A percentile compares a stretch with the other conserved stretches of the same genome.
These are phyloP conservation scores for Drosophila miranda DNA, from an alignment of 1,140 invertebrate species.

Conservation along the genomic window DNA sequence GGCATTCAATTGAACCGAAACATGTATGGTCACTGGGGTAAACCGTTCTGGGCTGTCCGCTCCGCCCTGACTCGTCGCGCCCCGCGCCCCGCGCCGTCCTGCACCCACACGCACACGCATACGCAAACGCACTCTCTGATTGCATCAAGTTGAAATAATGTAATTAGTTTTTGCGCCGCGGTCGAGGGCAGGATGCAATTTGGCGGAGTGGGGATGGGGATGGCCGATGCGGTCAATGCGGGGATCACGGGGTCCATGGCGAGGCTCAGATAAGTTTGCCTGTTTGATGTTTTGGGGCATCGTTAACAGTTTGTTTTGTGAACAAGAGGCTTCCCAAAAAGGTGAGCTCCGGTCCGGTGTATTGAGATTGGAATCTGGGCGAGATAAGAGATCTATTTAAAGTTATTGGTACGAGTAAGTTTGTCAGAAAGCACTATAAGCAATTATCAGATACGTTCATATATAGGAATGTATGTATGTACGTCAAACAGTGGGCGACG, in stretches of 20 bases:
- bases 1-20: constrained; percentile 74
- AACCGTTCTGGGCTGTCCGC: constrained; percentile 12
- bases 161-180: constrained; percentile 75
- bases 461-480: too few relatives aligned
- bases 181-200: constrained; percentile 43
- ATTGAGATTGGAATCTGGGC: constrained; percentile 22
- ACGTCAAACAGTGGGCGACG: too few relatives aligned
- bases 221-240: constrained; percentile 11
- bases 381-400: constrained; percentile 18
- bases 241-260: constrained; percentile 9
- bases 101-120: not conserved
- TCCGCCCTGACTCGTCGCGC: too few relatives aligned
- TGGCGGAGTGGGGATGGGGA: constrained; percentile 15
- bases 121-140: constrained; percentile 71
- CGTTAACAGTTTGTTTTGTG: constrained; percentile 39
- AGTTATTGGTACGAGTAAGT: not conserved
- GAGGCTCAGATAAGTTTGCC: constrained; percentile 13
- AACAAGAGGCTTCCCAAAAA: constrained; percentile 9
- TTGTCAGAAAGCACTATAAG: too few relatives aligned
- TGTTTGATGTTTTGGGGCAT: constrained; percentile 27
- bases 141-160: constrained; percentile 79
- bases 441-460: not conserved
- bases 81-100: not conserved
- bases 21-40: constrained; percentile 56
- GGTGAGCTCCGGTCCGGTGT: constrained; percentile 4